Percentiles rank a stretch among this genome's conserved stretches.
phyloP scores from a whole-genome alignment of 2,888 invertebrate genomes.

The Eupithecia insigniata region DNA sequence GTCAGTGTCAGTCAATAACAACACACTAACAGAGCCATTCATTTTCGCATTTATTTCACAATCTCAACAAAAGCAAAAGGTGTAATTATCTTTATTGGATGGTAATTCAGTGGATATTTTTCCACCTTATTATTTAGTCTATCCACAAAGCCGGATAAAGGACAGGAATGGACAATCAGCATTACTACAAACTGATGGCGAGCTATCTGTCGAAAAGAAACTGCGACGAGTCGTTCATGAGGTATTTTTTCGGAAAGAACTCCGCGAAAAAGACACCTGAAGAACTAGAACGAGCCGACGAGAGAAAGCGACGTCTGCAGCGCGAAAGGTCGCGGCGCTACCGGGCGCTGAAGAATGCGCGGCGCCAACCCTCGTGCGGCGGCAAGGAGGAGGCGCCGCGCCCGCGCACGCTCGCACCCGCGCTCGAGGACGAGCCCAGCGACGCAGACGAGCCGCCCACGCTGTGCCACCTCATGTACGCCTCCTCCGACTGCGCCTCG shows the following conservation, averaged over 20 bases:
- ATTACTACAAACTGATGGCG: conserved; percentile 80
- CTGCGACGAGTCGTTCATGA: conserved; percentile 81
- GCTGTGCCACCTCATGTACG: conserved; percentile 72
- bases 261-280: conserved; percentile 76
- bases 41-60: conserved; percentile 10
- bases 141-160: not conserved
- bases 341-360: conserved; percentile 76
- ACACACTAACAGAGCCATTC: not conserved
- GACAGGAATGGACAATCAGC: conserved; percentile 74
- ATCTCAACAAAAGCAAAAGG: not conserved
- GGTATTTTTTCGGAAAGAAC: conserved; percentile 80
- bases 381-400: conserved; percentile 55
- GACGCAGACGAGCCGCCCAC: conserved; percentile 79
- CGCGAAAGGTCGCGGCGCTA: conserved; percentile 77
- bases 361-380: conserved; percentile 73
- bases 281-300: conserved; percentile 77
- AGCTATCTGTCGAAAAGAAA: conserved; percentile 79
- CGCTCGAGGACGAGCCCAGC: conserved; percentile 72
- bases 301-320: conserved; percentile 75
- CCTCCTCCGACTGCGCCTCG: conserved; percentile 72
- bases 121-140: not conserved
- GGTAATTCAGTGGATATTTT: not conserved
- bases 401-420: conserved; percentile 60
- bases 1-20: not conserved
- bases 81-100: not conserved